These are phyloP conservation scores for Toxotes lorentzi DNA, from an alignment of 2,797 vertebrate species.

Conservation along the genomic window DNA sequence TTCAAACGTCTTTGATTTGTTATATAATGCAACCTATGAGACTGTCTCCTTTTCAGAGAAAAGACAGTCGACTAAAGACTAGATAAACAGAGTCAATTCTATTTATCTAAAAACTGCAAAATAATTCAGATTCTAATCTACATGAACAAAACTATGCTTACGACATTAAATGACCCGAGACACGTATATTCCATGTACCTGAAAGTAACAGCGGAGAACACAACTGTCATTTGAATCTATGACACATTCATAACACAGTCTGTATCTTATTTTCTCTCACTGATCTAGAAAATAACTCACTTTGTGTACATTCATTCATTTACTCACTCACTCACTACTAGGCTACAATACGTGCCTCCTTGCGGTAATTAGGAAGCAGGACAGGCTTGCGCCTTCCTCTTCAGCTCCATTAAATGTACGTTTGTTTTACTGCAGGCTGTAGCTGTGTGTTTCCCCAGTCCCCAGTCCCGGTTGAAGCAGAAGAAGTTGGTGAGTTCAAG, in stretches of 20 bases:
- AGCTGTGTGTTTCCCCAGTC: background rate
- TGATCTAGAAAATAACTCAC: background rate
- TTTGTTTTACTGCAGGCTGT: background rate
- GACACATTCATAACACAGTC: background rate
- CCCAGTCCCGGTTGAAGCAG: too few relatives aligned
- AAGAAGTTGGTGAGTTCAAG: background rate
- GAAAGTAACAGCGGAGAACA: background rate
- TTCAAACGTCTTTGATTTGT: slow-evolving; percentile 7
- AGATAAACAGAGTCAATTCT: too few relatives aligned
- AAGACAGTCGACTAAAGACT: slow-evolving; percentile 12
- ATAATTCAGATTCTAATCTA: slow-evolving; percentile 13
- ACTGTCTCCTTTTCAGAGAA: slow-evolving; percentile 6
- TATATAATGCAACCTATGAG: slow-evolving; percentile 7
- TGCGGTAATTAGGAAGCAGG: slow-evolving; percentile 5
- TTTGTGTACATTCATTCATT: background rate
- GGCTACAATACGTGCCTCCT: slow-evolving; percentile 5
- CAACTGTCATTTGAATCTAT: background rate
- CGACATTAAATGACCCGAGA: slow-evolving; percentile 7
- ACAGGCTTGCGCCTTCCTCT: too few relatives aligned
- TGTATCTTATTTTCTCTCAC: background rate
- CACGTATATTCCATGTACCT: background rate
- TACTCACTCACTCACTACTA: background rate
- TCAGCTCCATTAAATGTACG: too few relatives aligned
- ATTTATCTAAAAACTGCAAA: slow-evolving; percentile 1
- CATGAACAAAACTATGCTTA: slow-evolving; percentile 5